These are phyloP conservation scores for Hippopotamus amphibius DNA, from an alignment of 2,113 vertebrate genomes.

Conservation along the genomic window DNA sequence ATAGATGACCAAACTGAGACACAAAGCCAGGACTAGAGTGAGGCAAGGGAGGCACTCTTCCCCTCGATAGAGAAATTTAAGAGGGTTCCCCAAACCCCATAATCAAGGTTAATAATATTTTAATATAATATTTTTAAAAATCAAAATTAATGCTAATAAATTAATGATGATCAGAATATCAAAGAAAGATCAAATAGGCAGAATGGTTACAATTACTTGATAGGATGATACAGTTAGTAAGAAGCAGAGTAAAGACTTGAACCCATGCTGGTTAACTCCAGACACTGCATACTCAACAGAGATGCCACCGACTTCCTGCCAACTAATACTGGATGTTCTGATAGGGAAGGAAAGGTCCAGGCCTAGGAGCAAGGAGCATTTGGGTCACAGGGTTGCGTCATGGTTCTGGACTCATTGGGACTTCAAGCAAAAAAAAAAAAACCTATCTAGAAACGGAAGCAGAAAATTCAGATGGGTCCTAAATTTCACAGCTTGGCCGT, in stretches of 20 bases:
- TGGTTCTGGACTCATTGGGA: neutral
- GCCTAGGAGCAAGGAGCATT: neutral
- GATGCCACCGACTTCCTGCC: neutral
- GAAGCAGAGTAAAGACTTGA: neutral
- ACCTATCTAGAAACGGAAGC: slow-evolving; percentile 1
- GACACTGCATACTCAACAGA: neutral
- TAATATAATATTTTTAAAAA: neutral
- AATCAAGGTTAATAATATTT: slow-evolving; percentile 4
- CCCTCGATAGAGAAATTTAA: neutral
- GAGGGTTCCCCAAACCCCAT: neutral
- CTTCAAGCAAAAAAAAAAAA: neutral
- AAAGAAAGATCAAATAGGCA: neutral
- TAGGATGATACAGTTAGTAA: neutral
- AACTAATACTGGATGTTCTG: neutral
- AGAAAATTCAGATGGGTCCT: neutral
- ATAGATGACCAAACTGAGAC: slow-evolving; percentile 11
- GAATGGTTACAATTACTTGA: neutral
- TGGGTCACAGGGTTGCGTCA: neutral
- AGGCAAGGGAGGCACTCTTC: neutral
- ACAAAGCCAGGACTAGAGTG: neutral
- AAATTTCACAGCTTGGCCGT: slow-evolving; percentile 1
- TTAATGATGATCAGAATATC: neutral
- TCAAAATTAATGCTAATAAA: slow-evolving; percentile 21
- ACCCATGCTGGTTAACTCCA: neutral
- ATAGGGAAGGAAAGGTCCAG: neutral